Percentiles rank a stretch among this genome's conserved stretches.
Conservation (phyloP, 2,113 vertebrate genomes). For the Tetrao urogallus region DNA sequence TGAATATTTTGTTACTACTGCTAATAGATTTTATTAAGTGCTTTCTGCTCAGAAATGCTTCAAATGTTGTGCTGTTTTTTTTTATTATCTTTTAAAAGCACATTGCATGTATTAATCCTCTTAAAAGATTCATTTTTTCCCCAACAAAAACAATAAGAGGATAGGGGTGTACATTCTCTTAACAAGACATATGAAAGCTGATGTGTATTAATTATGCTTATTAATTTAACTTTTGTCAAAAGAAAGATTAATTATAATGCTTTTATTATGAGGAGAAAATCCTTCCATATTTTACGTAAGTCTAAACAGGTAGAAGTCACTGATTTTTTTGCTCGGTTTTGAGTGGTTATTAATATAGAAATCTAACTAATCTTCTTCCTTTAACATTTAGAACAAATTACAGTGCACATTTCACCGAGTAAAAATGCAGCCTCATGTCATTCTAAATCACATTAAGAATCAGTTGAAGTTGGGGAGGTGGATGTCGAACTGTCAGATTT, state of each 20-base stretch:
- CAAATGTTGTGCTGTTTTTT: background rate
- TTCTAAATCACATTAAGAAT: conserved; percentile 71
- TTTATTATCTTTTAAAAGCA: conserved; percentile 69
- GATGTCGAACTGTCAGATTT: conserved; percentile 75
- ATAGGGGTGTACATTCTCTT: conserved; percentile 39
- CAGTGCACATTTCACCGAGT: conserved; percentile 49
- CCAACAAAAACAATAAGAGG: conserved; percentile 63
- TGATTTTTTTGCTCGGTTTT: conserved; percentile 51
- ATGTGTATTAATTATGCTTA: conserved; percentile 71
- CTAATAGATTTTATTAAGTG: conserved; percentile 72
- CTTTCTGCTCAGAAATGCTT: conserved; percentile 63
- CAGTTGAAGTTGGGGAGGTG: conserved; percentile 62
- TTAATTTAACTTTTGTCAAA: conserved; percentile 71
- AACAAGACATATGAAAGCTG: conserved; percentile 48
- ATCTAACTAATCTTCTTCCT: conserved; percentile 61
- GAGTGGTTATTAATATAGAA: conserved; percentile 57
- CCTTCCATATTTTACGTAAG: conserved; percentile 29
- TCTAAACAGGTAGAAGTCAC: conserved; percentile 51
- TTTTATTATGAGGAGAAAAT: conserved; percentile 4
- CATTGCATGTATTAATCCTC: conserved; percentile 61
- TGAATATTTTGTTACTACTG: conserved; percentile 71
- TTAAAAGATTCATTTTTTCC: conserved; percentile 51
- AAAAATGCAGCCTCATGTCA: conserved; percentile 70
- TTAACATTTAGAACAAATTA: conserved; percentile 61
- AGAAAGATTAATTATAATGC: conserved; percentile 58